A percentile compares a stretch with the other conserved stretches of the same genome.
phyloP scores from a whole-genome alignment of 2,113 vertebrate species.

The Prunella fulvescens region DNA sequence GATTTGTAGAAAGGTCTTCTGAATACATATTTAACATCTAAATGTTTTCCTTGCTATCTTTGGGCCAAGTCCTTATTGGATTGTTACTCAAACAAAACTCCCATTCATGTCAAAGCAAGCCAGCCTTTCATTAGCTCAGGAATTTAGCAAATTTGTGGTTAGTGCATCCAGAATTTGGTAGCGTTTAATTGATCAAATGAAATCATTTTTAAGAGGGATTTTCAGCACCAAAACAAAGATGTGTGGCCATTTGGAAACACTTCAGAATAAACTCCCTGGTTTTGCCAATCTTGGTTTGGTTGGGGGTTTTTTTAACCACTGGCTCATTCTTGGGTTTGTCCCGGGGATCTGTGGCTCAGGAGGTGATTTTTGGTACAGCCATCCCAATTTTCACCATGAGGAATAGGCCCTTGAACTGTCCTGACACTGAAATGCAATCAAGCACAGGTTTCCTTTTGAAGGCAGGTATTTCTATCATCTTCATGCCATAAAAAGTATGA shows the following conservation, averaged over 20 bases:
- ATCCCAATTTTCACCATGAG: not conserved
- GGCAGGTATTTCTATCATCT: not conserved
- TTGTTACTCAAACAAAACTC: conserved; percentile 67
- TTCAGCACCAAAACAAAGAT: conserved; percentile 29
- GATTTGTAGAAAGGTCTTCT: conserved; percentile 46
- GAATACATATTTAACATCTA: conserved; percentile 65
- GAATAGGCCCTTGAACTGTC: not conserved
- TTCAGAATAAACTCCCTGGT: not conserved
- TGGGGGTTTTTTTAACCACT: not conserved
- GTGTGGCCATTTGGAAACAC: not conserved
- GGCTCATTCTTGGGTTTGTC: not conserved
- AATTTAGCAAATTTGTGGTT: conserved; percentile 65
- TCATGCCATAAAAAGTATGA: not conserved
- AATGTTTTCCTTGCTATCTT: conserved; percentile 65
- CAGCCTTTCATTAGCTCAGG: conserved; percentile 64
- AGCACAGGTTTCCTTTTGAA: not conserved
- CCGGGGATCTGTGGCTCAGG: not conserved
- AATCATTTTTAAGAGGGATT: conserved; percentile 32
- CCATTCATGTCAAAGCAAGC: conserved; percentile 65
- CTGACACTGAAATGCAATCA: not conserved
- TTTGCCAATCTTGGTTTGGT: not conserved
- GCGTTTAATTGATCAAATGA: conserved; percentile 49
- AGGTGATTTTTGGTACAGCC: not conserved
- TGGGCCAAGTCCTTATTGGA: conserved; percentile 59
- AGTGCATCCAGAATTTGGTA: conserved; percentile 50